Evolutionary conservation across 2,888 invertebrate genomes (phyloP).

Genomic region (Iselma pallidipennis): DNA sequence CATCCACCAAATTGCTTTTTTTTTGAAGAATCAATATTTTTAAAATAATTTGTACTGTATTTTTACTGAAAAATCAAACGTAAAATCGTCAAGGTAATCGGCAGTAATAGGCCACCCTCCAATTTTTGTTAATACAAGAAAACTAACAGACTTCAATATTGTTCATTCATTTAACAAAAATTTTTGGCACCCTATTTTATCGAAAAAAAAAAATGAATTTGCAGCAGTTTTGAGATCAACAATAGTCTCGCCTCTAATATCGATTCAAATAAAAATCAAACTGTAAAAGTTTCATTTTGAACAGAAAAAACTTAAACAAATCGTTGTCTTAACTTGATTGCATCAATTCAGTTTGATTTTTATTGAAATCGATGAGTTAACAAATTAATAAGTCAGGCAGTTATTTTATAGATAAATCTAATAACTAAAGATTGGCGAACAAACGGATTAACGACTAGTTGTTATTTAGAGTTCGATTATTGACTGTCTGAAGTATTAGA

Average conservation of each 20-base stretch:
- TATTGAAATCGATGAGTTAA: not conserved
- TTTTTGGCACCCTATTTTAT: constrained; percentile 34
- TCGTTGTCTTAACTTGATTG: not conserved
- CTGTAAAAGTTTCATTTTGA: not conserved
- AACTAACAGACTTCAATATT: constrained; percentile 4
- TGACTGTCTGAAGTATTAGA: constrained; percentile 52
- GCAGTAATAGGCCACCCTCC: constrained; percentile 25
- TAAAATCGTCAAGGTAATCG: constrained; percentile 10
- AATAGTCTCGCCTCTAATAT: constrained; percentile 31
- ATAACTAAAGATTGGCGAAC: no score
- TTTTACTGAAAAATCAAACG: constrained; percentile 19
- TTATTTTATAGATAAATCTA: no score
- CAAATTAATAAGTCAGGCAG: not conserved
- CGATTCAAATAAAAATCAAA: constrained; percentile 6
- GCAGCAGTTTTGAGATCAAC: constrained; percentile 47
- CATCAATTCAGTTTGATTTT: constrained; percentile 10
- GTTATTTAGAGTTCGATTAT: no score
- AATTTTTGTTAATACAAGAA: constrained; percentile 3
- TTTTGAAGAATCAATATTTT: not conserved
- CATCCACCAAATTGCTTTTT: no score
- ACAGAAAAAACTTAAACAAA: constrained; percentile 15
- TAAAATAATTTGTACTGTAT: constrained; percentile 36
- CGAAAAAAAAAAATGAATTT: constrained; percentile 19
- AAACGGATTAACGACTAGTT: constrained; percentile 16
- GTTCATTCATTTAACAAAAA: no score